Conservation (phyloP, 2,888 invertebrate genomes). For the Epinotia brunnichana region DNA sequence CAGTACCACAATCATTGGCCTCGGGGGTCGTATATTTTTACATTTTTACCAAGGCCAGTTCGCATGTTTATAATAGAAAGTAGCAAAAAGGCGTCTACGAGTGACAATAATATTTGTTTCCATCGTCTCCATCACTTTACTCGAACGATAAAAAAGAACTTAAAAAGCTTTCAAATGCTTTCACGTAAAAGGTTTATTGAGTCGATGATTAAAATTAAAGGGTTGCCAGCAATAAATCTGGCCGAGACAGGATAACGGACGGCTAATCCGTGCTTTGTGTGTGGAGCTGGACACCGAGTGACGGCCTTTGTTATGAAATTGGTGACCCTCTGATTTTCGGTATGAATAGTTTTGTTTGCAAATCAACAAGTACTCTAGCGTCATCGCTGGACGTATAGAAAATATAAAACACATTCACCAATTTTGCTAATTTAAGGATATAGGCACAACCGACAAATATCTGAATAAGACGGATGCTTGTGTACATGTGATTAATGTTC, state of each 20-base stretch:
- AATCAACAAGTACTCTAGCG: conserved; percentile 3
- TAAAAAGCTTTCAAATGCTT: conserved; percentile 35
- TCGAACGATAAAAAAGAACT: conserved; percentile 25
- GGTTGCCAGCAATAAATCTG: conserved; percentile 52
- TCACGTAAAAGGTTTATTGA: conserved; percentile 44
- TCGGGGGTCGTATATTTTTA: conserved; percentile 15
- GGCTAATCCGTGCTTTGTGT: conserved; percentile 35
- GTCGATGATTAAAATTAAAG: conserved; percentile 51
- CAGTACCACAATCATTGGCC: conserved; percentile 21
- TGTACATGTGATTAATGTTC: conserved; percentile 30
- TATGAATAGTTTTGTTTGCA: conserved; percentile 8
- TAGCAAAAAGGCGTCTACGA: conserved; percentile 5
- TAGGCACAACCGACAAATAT: neutral
- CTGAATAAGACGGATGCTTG: neutral
- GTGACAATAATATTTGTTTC: conserved; percentile 27
- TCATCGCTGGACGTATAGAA: neutral
- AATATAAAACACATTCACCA: neutral
- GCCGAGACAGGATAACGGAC: conserved; percentile 50
- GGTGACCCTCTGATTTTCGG: conserved; percentile 14
- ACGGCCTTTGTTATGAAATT: conserved; percentile 28
- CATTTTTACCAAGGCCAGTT: conserved; percentile 13
- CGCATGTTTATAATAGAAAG: conserved; percentile 20
- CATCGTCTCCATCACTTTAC: conserved; percentile 11
- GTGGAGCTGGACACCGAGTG: conserved; percentile 23
- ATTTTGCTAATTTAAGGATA: neutral